Evolutionary conservation across 2,113 vertebrate species (phyloP).

Genomic region (Bubalus kerabau): DNA sequence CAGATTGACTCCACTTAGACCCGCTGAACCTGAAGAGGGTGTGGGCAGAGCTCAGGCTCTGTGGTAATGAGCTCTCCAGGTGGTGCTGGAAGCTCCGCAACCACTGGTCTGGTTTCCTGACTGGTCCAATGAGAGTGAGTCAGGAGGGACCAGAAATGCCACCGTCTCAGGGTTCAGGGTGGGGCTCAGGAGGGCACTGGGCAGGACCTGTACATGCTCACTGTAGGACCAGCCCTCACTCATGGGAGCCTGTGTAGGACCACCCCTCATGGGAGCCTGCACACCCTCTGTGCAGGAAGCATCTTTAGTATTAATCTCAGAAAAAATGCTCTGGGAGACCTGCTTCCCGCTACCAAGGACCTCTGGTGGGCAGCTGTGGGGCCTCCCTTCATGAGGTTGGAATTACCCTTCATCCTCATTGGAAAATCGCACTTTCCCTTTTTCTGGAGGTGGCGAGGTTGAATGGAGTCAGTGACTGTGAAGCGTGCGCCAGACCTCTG

Average conservation of each 20-base stretch:
- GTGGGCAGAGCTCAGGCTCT: rapidly evolving
- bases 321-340: not conserved
- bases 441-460: not conserved
- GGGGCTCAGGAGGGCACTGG: rapidly evolving
- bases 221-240: not conserved
- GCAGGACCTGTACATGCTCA: rapidly evolving
- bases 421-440: not conserved
- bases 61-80: not conserved
- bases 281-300: not conserved
- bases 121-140: rapidly evolving
- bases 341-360: not conserved
- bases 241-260: too few relatives aligned
- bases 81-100: not conserved
- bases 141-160: not conserved
- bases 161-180: rapidly evolving
- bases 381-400: not conserved
- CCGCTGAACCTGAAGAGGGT: not conserved
- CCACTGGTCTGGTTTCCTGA: not conserved
- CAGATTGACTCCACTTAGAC: not conserved
- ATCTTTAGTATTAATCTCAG: not conserved
- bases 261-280: not conserved
- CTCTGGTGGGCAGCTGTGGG: not conserved
- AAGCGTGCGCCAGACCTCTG: not conserved
- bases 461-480: not conserved
- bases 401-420: not conserved